Conservation (phyloP, 2,888 invertebrate species). For the Seira sanloemensis region DNA sequence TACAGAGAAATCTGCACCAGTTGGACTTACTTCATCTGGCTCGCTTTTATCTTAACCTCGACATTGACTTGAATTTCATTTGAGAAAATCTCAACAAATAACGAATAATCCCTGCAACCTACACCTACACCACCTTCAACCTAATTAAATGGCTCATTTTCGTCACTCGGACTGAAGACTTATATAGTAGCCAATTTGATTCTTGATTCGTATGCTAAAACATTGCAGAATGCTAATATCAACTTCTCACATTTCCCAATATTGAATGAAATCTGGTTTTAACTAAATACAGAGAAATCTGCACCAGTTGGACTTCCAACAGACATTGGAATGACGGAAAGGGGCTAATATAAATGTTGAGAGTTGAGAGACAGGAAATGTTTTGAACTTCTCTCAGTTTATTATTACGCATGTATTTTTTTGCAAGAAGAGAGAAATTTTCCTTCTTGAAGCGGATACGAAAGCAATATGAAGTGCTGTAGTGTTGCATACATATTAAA, state of each 20-base stretch:
- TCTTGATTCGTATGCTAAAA: too few relatives aligned
- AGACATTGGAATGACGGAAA: neutral
- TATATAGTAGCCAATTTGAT: too few relatives aligned
- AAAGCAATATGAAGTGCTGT: neutral
- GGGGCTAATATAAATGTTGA: too few relatives aligned
- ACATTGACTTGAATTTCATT: too few relatives aligned
- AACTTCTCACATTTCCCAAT: too few relatives aligned
- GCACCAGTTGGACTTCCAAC: neutral
- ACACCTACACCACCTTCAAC: too few relatives aligned
- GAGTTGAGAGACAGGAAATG: neutral
- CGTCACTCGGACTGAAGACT: too few relatives aligned
- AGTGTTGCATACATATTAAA: neutral
- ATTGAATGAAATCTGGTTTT: neutral
- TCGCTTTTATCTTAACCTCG: neutral
- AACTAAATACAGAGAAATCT: neutral
- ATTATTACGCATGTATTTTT: neutral
- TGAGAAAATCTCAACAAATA: too few relatives aligned
- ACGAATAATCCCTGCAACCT: too few relatives aligned
- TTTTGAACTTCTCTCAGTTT: neutral
- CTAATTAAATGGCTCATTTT: too few relatives aligned
- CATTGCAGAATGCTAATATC: too few relatives aligned
- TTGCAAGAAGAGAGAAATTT: too few relatives aligned
- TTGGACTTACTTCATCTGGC: conserved; percentile 52
- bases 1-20: neutral
- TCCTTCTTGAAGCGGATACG: neutral